phyloP scores from a whole-genome alignment of 1,140 invertebrate species.

The Tetragonula clypearis region DNA sequence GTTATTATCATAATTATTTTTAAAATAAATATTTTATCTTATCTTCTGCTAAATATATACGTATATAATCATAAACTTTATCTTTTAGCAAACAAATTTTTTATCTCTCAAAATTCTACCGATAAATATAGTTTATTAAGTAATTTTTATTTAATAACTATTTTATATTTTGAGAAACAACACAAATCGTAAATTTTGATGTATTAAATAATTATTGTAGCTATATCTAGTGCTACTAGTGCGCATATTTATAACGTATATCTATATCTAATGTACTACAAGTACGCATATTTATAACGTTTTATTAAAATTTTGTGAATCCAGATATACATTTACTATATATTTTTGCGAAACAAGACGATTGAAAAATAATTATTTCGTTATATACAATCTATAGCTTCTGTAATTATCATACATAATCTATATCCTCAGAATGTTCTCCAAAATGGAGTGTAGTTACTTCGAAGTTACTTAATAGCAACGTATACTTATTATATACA shows the following conservation, averaged over 20 bases:
- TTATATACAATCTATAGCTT: neutral
- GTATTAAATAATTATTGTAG: no score
- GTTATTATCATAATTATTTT: neutral
- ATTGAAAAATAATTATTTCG: neutral
- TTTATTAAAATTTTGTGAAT: neutral
- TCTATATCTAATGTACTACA: no score
- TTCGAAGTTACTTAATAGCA: neutral
- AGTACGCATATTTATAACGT: neutral
- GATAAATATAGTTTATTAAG: neutral
- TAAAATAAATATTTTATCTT: neutral
- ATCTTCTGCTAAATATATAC: neutral
- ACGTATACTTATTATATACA: no score
- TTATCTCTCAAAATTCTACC: no score
- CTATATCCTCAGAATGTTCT: neutral
- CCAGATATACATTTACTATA: neutral
- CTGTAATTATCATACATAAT: no score
- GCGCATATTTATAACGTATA: neutral
- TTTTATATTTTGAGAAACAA: no score
- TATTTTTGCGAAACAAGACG: neutral
- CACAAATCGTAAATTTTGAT: no score
- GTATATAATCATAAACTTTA: neutral
- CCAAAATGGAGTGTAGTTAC: no score
- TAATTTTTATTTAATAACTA: neutral
- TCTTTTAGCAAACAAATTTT: neutral
- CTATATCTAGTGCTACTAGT: no score